These are phyloP conservation scores for Hololepta plana DNA, from an alignment of 2,888 invertebrate genomes.

Conservation along the genomic window DNA sequence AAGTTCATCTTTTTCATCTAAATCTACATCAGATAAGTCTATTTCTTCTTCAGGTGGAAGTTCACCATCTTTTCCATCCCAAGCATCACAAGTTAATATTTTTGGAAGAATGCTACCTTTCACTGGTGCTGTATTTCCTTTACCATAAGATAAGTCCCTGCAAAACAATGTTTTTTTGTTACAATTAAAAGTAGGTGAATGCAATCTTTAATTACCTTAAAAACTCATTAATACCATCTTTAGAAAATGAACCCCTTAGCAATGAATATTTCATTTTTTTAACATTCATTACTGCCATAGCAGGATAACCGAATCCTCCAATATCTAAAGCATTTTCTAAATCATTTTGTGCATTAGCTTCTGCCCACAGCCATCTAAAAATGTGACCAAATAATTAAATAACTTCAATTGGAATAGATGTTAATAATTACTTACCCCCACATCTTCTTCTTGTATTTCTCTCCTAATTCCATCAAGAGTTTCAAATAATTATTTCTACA, in stretches of 20 bases:
- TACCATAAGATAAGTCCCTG: slow-evolving; percentile 76
- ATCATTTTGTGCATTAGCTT: slow-evolving; percentile 69
- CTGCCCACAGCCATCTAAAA: slow-evolving; percentile 97
- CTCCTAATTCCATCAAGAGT: slow-evolving; percentile 53
- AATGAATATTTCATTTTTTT: slow-evolving; percentile 95
- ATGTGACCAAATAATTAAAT: slow-evolving; percentile 21
- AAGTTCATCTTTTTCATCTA: slow-evolving; percentile 65
- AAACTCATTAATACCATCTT: slow-evolving; percentile 91
- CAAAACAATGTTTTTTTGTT: slow-evolving; percentile 9
- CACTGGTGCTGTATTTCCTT: slow-evolving; percentile 77
- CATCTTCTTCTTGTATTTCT: slow-evolving; percentile 81
- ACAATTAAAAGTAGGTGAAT: too few relatives aligned
- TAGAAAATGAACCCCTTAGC: slow-evolving; percentile 83
- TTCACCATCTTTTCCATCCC: slow-evolving; percentile 93
- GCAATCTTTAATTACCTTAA: slow-evolving; percentile 42
- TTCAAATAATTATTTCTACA: slow-evolving; percentile 73
- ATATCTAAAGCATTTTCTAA: slow-evolving; percentile 83
- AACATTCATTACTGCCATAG: slow-evolving; percentile 89
- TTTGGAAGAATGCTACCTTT: slow-evolving; percentile 67
- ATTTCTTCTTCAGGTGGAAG: slow-evolving; percentile 75
- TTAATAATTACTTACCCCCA: slow-evolving; percentile 54
- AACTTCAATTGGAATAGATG: neutral
- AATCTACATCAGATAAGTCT: slow-evolving; percentile 75
- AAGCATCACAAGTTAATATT: slow-evolving; percentile 47
- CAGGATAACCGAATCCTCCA: slow-evolving; percentile 97